These are phyloP conservation scores for Ophthalmolycus amberensis DNA, from an alignment of 2,113 vertebrate genomes.

Conservation along the genomic window DNA sequence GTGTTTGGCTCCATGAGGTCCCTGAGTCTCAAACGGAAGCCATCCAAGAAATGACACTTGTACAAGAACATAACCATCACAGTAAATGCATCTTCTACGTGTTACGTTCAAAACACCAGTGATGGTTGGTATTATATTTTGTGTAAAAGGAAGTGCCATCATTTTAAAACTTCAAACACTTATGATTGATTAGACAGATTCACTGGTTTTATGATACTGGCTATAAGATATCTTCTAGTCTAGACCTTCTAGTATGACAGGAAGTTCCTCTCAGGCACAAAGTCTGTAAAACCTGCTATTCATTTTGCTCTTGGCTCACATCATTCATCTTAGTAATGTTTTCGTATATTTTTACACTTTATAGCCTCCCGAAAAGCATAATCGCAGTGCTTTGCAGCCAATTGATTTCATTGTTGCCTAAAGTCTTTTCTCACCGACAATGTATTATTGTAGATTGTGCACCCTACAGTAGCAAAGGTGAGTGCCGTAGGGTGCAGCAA, in stretches of 20 bases:
- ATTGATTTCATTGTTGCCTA: background rate
- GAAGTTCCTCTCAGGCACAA: conserved; percentile 54
- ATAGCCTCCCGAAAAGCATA: background rate
- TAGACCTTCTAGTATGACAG: conserved; percentile 11
- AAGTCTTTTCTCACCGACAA: background rate
- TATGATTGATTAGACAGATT: conserved; percentile 10
- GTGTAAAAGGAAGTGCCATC: conserved; percentile 45
- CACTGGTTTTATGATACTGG: conserved; percentile 16
- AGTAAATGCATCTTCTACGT: conserved; percentile 24
- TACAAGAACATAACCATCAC: conserved; percentile 34
- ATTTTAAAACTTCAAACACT: conserved; percentile 23
- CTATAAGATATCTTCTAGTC: conserved; percentile 7
- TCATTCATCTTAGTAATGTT: conserved; percentile 31
- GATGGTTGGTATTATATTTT: conserved; percentile 44
- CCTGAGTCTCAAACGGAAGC: conserved; percentile 82
- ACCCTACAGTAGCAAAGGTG: background rate
- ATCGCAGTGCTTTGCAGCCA: conserved; percentile 5
- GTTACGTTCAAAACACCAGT: conserved; percentile 44
- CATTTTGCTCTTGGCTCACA: background rate
- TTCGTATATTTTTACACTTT: conserved; percentile 45
- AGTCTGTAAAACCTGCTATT: conserved; percentile 32
- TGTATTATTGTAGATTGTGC: background rate
- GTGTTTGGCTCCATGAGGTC: conserved; percentile 86
- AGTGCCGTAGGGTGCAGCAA: background rate
- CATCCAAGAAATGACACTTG: conserved; percentile 81